Conservation (phyloP, 1,140 invertebrate genomes). For the Trypoxylus dichotomus region DNA sequence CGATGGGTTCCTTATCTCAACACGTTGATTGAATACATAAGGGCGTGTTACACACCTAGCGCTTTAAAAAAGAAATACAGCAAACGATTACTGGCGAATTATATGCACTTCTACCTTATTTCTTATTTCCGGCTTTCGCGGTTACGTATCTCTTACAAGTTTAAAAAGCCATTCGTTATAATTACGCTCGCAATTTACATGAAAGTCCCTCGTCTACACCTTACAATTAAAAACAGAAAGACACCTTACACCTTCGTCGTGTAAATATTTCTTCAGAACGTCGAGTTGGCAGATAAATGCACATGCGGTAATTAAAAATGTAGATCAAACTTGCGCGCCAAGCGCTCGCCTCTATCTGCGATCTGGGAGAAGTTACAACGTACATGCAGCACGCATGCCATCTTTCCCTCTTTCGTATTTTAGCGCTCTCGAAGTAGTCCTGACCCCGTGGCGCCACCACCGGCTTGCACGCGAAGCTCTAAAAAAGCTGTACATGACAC, state of each 20-base stretch:
- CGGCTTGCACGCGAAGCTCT: not conserved
- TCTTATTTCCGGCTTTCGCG: not conserved
- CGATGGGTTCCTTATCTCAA: not conserved
- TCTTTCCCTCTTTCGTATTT: not conserved
- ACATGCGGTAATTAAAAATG: conserved; percentile 7
- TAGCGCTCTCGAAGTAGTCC: not conserved
- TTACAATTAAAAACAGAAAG: not conserved
- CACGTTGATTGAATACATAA: not conserved
- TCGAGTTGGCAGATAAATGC: not conserved
- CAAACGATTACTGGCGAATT: not conserved
- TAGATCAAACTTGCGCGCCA: conserved; percentile 18
- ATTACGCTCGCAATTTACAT: not conserved
- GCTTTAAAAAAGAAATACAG: not conserved
- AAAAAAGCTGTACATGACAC: not conserved
- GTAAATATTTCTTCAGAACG: not conserved
- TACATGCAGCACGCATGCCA: conserved; percentile 10
- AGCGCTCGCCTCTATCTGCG: not conserved
- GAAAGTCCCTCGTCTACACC: not conserved
- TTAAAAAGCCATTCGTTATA: not conserved
- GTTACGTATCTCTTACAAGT: too few species aligned
- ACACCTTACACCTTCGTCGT: not conserved
- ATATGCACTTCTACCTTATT: not conserved
- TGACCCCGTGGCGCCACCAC: conserved; percentile 10
- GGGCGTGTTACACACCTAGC: too few species aligned
- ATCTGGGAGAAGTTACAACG: not conserved